A percentile compares a stretch with the other conserved stretches of the same genome.
Evolutionary conservation across 2,888 invertebrate genomes (phyloP).

Genomic region (Phasia obesa): DNA sequence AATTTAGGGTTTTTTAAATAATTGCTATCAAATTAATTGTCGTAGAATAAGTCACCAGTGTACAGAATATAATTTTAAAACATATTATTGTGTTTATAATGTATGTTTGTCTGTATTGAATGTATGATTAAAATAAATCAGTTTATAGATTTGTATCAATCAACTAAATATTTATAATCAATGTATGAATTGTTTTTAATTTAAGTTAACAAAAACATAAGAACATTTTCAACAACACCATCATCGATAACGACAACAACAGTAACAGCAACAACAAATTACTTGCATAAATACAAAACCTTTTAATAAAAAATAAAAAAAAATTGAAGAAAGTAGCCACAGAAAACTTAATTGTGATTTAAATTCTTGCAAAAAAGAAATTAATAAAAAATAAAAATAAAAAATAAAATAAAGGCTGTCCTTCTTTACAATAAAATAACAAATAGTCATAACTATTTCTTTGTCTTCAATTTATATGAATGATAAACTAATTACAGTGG

Average conservation of each 20-base stretch:
- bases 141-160: slow-evolving; percentile 17
- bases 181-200: slow-evolving; percentile 25
- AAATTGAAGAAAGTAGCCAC: background rate
- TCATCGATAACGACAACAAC: background rate
- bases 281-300: slow-evolving; percentile 7
- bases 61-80: background rate
- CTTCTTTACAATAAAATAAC: slow-evolving; percentile 36
- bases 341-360: slow-evolving; percentile 57
- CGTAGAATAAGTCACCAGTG: slow-evolving; percentile 19
- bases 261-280: no score
- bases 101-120: slow-evolving; percentile 26
- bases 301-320: slow-evolving; percentile 1
- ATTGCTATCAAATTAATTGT: background rate
- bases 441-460: slow-evolving; percentile 6
- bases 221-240: slow-evolving; percentile 6
- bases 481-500: no score
- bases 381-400: no score
- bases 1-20: no score
- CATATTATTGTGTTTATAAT: slow-evolving; percentile 18
- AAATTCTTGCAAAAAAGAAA: slow-evolving; percentile 34
- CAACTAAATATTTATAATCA: slow-evolving; percentile 29
- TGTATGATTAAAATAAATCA: slow-evolving; percentile 36
- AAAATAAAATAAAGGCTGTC: slow-evolving; percentile 42
- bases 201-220: slow-evolving; percentile 27
- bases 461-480: no score